Conservation (phyloP, 1,140 invertebrate genomes). For the Fopius arisanus region DNA sequence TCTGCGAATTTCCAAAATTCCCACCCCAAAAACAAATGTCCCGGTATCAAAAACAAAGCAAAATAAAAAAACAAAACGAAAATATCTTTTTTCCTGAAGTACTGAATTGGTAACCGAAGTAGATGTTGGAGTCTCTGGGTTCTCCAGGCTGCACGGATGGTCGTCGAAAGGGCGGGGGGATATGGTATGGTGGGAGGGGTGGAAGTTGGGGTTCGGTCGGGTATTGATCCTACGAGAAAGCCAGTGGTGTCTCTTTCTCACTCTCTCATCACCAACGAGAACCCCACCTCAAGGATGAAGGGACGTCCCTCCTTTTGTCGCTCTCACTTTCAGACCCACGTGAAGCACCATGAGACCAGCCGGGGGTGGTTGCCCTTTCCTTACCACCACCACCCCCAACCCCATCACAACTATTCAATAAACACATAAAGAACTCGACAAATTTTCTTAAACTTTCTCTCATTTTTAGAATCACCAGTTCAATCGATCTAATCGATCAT, state of each 20-base stretch:
- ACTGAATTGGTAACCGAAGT: background rate
- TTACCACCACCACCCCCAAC: too few relatives aligned
- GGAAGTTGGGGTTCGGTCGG: slow-evolving; percentile 58
- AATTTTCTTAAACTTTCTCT: too few relatives aligned
- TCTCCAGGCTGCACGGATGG: background rate
- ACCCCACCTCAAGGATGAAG: slow-evolving; percentile 65
- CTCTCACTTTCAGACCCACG: slow-evolving; percentile 35
- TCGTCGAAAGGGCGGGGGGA: background rate
- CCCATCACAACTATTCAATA: too few relatives aligned
- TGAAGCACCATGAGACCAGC: slow-evolving; percentile 3
- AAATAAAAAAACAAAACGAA: background rate
- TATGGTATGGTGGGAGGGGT: slow-evolving; percentile 38
- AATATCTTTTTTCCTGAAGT: background rate
- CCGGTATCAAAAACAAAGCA: too few relatives aligned
- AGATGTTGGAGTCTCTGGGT: background rate
- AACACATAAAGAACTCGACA: too few relatives aligned
- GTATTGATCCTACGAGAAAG: slow-evolving; percentile 63
- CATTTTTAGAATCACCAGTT: too few relatives aligned
- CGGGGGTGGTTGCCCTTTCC: slow-evolving; percentile 35
- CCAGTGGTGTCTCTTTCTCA: slow-evolving; percentile 49
- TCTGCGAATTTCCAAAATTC: too few relatives aligned
- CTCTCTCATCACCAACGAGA: background rate
- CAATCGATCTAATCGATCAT: too few relatives aligned
- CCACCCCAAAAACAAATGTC: too few relatives aligned
- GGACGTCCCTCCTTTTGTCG: slow-evolving; percentile 50